Evolutionary conservation across 2,113 vertebrate genomes (phyloP), one percentile per base, ranked within the genome.

Genomic region (Pimephales promelas): DNA sequence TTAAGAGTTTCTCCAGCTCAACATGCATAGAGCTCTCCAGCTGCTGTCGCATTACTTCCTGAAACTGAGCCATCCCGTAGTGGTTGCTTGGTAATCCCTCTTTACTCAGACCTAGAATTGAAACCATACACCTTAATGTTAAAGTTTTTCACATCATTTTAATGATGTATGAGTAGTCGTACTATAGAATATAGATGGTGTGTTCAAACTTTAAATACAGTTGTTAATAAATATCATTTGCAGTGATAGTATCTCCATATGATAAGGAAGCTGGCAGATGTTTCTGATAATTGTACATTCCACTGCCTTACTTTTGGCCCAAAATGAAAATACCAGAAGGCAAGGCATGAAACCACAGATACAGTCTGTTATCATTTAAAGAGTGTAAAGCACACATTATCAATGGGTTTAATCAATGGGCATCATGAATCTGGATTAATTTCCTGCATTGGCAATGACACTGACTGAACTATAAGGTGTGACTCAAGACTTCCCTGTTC

Each of bases 21-120:
- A 89, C 74, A 90, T 96, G 95, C 95, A 99, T 97, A 61, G 96
- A 96, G 90, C 93, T 95, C 92, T 98, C 98, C 93, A 99, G 92
- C 92, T 99, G 96, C 90, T 97, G 96, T 79, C 96, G 95, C 94
- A 98, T 98, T 89, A 95, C 96, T 95, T 98, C 96, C 94, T 99
- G 96, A 90, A 99, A 99, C 91, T 97, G 95, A 88, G 97, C 95
- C 92, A 96, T 81, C 13, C 22, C 14, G 47, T 31, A 96, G 59
- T 90, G 94, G 90, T 92, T 90, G 56, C 93, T 92, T 87, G 93
- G 91, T 92, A 93, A 94, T 92, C 93, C 94, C 80, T 93, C 94
- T 94, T 95, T 94, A 87, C 93, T 94, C 87, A 98, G 94, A 95
- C 96, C 97, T 99, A 87, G 43, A 68, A 81, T 56, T 31, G 79